Percentiles rank a stretch among this genome's conserved stretches.
These are phyloP conservation scores for Drosophila pseudotakahashii DNA, from an alignment of 2,888 invertebrate species.

Conservation along the genomic window DNA sequence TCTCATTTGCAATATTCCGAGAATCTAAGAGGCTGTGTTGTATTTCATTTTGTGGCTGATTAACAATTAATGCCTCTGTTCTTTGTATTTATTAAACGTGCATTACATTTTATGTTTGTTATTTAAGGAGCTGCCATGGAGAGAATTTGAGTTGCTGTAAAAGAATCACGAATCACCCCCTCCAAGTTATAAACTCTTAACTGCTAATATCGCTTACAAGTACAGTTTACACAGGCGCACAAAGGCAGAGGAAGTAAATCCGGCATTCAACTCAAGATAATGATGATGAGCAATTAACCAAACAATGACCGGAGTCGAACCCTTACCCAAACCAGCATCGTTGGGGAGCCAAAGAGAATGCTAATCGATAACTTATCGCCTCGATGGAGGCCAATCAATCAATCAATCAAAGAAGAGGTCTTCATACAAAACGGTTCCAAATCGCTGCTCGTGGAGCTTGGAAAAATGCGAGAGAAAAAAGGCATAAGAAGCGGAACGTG, in stretches of 20 bases:
- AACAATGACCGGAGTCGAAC: constrained; percentile 28
- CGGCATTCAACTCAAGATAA: constrained; percentile 23
- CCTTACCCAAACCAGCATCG: neutral
- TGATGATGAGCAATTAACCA: constrained; percentile 44
- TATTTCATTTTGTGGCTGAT: neutral
- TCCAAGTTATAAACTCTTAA: constrained; percentile 18
- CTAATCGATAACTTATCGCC: constrained; percentile 72
- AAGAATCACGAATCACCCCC: neutral
- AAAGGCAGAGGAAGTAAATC: constrained; percentile 30
- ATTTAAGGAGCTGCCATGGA: no score
- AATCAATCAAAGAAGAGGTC: constrained; percentile 57
- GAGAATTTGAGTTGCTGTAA: neutral
- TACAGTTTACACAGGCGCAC: constrained; percentile 5
- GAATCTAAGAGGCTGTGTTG: constrained; percentile 2
- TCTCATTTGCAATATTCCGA: constrained; percentile 4
- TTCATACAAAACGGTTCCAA: constrained; percentile 36
- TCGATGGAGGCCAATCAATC: constrained; percentile 70
- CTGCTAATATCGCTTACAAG: constrained; percentile 16
- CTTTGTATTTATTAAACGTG: no score
- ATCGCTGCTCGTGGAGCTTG: constrained; percentile 14
- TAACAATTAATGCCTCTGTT: neutral
- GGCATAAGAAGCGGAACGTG: constrained; percentile 20
- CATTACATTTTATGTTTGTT: no score
- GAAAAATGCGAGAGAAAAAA: constrained; percentile 18
- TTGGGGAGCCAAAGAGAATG: constrained; percentile 27